Percentiles rank a stretch among this genome's conserved stretches.
Evolutionary conservation across 2,888 invertebrate genomes (phyloP).

Genomic region (Leptinotarsa peninsularis): DNA sequence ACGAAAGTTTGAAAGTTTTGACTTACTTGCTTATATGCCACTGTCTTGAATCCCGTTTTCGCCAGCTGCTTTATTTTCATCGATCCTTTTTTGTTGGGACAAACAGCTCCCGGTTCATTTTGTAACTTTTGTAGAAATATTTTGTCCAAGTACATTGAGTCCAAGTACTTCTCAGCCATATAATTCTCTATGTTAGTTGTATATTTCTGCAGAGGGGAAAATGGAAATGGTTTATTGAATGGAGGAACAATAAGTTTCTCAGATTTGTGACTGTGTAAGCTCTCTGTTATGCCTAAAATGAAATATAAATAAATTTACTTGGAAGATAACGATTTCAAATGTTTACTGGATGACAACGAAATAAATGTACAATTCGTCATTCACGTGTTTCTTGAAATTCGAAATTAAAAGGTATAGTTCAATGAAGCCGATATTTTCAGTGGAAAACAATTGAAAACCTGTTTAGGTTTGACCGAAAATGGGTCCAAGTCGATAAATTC

Average conservation of each 20-base stretch:
- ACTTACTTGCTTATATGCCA: constrained; percentile 28
- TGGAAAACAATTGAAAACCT: too few species aligned
- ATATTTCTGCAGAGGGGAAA: constrained; percentile 61
- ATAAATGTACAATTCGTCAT: too few species aligned
- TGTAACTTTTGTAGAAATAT: constrained; percentile 62
- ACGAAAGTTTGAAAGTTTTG: too few species aligned
- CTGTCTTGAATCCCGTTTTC: constrained; percentile 21
- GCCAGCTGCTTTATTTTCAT: constrained; percentile 28
- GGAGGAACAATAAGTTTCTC: constrained; percentile 57
- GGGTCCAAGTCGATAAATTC: too few species aligned
- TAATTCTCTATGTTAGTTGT: constrained; percentile 64
- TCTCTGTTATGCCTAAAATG: constrained; percentile 52
- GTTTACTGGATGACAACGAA: too few species aligned
- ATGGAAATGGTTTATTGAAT: constrained; percentile 54
- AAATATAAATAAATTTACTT: background rate
- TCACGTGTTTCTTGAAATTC: too few species aligned
- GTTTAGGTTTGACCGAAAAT: too few species aligned
- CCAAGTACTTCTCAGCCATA: constrained; percentile 66
- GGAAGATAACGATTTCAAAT: too few species aligned
- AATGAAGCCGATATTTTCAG: too few species aligned
- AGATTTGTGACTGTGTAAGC: constrained; percentile 56
- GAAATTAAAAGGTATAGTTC: too few species aligned
- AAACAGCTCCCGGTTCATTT: constrained; percentile 56
- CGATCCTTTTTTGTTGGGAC: constrained; percentile 60
- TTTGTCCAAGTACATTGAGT: constrained; percentile 65